phyloP scores from a whole-genome alignment of 2,888 invertebrate genomes.

The Nephrotoma guestfalica region DNA sequence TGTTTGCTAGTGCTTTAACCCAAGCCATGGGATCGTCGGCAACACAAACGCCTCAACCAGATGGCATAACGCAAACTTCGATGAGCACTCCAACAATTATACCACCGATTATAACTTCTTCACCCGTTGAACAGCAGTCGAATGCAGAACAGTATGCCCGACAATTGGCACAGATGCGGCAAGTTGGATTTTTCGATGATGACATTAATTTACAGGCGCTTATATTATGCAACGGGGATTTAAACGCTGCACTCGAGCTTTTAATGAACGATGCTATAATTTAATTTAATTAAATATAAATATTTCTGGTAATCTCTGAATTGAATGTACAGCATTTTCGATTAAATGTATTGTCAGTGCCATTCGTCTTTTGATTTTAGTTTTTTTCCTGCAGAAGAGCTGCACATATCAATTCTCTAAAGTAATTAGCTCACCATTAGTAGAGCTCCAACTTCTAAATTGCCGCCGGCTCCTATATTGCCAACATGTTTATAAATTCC shows the following conservation, averaged over 20 bases:
- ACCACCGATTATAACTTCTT: constrained; percentile 5
- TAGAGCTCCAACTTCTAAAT: too few species aligned
- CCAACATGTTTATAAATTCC: too few species aligned
- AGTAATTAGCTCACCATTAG: too few species aligned
- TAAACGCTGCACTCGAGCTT: constrained; percentile 81
- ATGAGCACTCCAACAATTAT: constrained; percentile 13
- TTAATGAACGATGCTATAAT: constrained; percentile 49
- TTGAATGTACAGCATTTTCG: background rate
- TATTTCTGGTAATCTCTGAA: background rate
- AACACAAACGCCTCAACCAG: constrained; percentile 13
- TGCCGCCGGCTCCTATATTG: too few species aligned
- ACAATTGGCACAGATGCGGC: constrained; percentile 68
- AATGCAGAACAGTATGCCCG: constrained; percentile 28
- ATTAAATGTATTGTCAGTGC: background rate
- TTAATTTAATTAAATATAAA: background rate
- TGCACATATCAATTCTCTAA: too few species aligned
- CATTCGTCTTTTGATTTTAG: background rate
- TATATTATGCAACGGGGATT: constrained; percentile 60
- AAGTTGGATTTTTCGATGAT: constrained; percentile 81
- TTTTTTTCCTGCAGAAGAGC: too few species aligned
- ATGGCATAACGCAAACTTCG: constrained; percentile 11
- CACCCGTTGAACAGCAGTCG: constrained; percentile 4
- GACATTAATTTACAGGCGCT: constrained; percentile 72
- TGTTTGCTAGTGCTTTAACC: constrained; percentile 64
- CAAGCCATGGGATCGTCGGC: constrained; percentile 40